Evolutionary conservation across 2,797 vertebrate species (phyloP).

Genomic region (Syngnathus rostellatus): DNA sequence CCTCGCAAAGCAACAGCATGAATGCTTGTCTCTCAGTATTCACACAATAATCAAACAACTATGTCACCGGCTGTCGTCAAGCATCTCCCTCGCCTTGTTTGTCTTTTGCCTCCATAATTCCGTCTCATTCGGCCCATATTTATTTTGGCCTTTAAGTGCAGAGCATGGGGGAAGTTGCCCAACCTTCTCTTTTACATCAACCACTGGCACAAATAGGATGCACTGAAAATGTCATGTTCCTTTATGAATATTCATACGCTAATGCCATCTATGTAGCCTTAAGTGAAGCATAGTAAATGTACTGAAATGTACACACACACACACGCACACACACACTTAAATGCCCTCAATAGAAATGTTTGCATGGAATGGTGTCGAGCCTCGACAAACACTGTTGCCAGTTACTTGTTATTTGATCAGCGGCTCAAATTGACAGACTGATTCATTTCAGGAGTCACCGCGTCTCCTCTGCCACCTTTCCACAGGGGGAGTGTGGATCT

Average conservation of each 20-base stretch:
- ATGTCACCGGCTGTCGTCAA: conserved; percentile 13
- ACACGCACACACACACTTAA: too few relatives aligned
- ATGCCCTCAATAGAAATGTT: conserved; percentile 5
- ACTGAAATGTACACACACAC: too few relatives aligned
- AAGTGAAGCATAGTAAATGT: conserved; percentile 42
- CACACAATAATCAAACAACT: neutral
- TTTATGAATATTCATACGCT: conserved; percentile 68
- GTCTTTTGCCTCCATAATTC: conserved; percentile 45
- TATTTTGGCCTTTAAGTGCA: conserved; percentile 54
- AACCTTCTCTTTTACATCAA: conserved; percentile 51
- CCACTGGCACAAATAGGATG: conserved; percentile 66
- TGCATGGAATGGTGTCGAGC: conserved; percentile 3
- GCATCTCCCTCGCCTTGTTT: conserved; percentile 38
- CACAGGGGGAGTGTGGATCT: conserved; percentile 51
- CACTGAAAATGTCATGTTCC: conserved; percentile 62
- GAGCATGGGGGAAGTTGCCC: conserved; percentile 30
- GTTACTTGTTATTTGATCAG: conserved; percentile 36
- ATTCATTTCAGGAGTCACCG: conserved; percentile 8
- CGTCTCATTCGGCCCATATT: conserved; percentile 58
- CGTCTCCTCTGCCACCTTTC: conserved; percentile 46
- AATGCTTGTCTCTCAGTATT: neutral
- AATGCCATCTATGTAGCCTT: conserved; percentile 59
- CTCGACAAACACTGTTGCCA: neutral
- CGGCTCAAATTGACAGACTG: conserved; percentile 29
- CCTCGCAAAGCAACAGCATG: neutral